A percentile compares a stretch with the other conserved stretches of the same genome.
phyloP scores from a whole-genome alignment of 2,113 vertebrate genomes.

The Psittacus erithacus region DNA sequence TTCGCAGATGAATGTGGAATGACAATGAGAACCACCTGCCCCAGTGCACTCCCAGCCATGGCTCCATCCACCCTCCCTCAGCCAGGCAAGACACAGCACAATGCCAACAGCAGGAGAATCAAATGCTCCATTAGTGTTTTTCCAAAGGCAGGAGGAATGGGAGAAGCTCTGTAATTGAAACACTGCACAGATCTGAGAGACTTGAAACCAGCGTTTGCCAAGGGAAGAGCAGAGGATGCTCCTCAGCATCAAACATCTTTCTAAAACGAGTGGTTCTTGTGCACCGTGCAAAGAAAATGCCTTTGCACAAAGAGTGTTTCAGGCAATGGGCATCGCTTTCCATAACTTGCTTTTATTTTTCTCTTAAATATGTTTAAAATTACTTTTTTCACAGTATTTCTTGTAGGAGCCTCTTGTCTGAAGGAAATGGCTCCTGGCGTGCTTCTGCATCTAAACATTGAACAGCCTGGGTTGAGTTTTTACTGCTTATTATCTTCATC shows the following conservation, averaged over 20 bases:
- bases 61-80: neutral
- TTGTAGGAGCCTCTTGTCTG: neutral
- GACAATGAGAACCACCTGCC: neutral
- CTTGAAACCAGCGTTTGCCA: fast-evolving
- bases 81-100: neutral
- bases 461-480: neutral
- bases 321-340: neutral
- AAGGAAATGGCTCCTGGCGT: neutral
- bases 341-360: neutral
- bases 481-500: neutral
- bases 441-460: neutral
- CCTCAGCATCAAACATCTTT: neutral
- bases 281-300: neutral
- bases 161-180: neutral
- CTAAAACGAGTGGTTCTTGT: fast-evolving
- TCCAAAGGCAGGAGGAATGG: neutral
- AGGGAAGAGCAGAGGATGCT: neutral
- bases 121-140: fast-evolving
- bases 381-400: neutral
- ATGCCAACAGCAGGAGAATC: neutral
- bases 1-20: neutral
- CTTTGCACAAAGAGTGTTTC: neutral
- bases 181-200: fast-evolving
- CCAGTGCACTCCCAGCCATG: neutral
- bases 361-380: neutral